phyloP scores from a whole-genome alignment of 2,888 invertebrate genomes.

The Eumerus sabulonum region DNA sequence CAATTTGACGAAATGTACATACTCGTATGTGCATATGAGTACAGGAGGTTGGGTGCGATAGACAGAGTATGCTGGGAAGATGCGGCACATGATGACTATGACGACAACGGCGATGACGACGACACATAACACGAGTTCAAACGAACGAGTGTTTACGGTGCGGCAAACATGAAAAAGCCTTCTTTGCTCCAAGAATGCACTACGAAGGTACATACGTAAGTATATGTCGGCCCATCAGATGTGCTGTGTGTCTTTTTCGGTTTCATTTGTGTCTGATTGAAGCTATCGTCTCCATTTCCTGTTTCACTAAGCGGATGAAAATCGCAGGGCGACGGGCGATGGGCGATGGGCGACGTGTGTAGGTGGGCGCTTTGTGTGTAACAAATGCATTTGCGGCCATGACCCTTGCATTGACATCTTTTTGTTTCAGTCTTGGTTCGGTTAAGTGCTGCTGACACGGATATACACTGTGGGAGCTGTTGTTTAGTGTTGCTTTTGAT shows the following conservation, averaged over 20 bases:
- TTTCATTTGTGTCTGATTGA: slow-evolving; percentile 40
- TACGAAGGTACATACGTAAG: slow-evolving; percentile 10
- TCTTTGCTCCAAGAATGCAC: slow-evolving; percentile 34
- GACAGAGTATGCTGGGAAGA: background rate
- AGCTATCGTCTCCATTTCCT: slow-evolving; percentile 25
- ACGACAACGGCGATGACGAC: slow-evolving; percentile 20
- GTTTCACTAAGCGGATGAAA: slow-evolving; percentile 12
- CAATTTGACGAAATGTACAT: slow-evolving; percentile 8
- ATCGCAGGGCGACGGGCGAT: background rate
- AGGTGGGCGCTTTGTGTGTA: too few species aligned
- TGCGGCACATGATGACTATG: slow-evolving; percentile 1
- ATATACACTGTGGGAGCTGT: too few species aligned
- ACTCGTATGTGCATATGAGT: background rate
- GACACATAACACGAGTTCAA: slow-evolving; percentile 44
- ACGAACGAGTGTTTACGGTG: slow-evolving; percentile 49
- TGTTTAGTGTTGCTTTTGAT: too few species aligned
- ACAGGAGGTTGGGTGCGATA: too few species aligned
- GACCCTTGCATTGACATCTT: background rate
- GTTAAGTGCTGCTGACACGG: too few species aligned
- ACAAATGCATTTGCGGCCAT: background rate
- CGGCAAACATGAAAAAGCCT: slow-evolving; percentile 46
- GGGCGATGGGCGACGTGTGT: background rate
- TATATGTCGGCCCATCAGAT: too few species aligned
- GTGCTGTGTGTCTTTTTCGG: slow-evolving; percentile 37
- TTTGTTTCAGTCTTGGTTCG: too few species aligned